These are phyloP conservation scores for Bombus sibiricus DNA, from an alignment of 1,140 invertebrate genomes.

Conservation along the genomic window DNA sequence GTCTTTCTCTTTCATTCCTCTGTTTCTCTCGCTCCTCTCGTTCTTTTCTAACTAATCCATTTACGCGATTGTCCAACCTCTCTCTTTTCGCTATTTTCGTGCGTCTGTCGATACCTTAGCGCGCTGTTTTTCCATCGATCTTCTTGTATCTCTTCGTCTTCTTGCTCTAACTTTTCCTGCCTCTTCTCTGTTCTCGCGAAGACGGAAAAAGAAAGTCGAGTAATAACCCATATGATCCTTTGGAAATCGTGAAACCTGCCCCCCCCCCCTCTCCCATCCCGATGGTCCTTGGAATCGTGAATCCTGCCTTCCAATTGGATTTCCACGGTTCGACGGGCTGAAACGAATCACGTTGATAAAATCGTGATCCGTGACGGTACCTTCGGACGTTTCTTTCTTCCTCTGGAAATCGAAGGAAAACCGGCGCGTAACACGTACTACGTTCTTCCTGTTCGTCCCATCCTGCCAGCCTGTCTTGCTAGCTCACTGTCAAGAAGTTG, in stretches of 20 bases:
- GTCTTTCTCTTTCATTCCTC: slow-evolving; percentile 40
- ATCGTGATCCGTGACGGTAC: slow-evolving; percentile 15
- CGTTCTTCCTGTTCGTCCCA: slow-evolving; percentile 54
- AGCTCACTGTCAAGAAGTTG: slow-evolving; percentile 93
- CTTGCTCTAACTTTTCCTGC: neutral
- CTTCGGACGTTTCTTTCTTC: neutral
- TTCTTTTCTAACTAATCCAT: slow-evolving; percentile 17
- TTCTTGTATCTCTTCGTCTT: neutral
- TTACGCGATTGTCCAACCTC: slow-evolving; percentile 37
- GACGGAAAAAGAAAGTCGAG: neutral
- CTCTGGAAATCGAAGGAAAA: slow-evolving; percentile 16
- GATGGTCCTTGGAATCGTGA: neutral
- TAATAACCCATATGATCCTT: too few relatives aligned
- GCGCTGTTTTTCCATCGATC: slow-evolving; percentile 13
- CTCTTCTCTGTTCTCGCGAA: neutral
- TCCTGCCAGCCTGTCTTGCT: slow-evolving; percentile 80
- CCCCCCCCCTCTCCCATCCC: too few relatives aligned
- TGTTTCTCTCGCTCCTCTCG: slow-evolving; percentile 27
- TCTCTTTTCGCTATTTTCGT: slow-evolving; percentile 1
- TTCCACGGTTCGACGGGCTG: slow-evolving; percentile 36
- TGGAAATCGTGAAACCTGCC: neutral
- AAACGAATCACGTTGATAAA: slow-evolving; percentile 41
- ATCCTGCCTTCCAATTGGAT: neutral
- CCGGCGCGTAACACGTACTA: neutral
- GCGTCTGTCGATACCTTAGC: neutral